These are phyloP conservation scores for Hypolimnas misippus DNA, from an alignment of 2,888 invertebrate genomes.

Conservation along the genomic window DNA sequence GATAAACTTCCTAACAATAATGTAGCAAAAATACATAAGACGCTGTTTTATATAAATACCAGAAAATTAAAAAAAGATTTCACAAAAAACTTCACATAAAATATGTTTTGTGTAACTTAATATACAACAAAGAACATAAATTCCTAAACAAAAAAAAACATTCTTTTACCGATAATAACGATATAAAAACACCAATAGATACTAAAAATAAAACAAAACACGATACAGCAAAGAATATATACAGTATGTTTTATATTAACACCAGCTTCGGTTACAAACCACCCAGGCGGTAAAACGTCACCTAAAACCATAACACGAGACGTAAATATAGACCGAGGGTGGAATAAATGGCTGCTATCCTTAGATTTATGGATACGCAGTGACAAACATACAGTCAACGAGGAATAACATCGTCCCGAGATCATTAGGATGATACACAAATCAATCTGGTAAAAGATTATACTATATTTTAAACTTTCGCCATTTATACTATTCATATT, in stretches of 20 bases:
- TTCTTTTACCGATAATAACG: not conserved
- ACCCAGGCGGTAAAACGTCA: constrained; percentile 75
- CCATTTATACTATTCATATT: too few relatives aligned
- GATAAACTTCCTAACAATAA: too few relatives aligned
- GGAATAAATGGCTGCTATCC: constrained; percentile 41
- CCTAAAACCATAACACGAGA: constrained; percentile 55
- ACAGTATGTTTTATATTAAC: constrained; percentile 16
- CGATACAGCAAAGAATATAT: not conserved
- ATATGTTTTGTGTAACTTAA: too few relatives aligned
- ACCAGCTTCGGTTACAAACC: constrained; percentile 55
- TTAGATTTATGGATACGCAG: constrained; percentile 42
- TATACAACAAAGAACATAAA: too few relatives aligned
- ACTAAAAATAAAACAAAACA: not conserved
- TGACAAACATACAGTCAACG: constrained; percentile 34
- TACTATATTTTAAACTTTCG: too few relatives aligned
- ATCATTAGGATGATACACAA: too few relatives aligned
- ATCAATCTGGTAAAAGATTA: too few relatives aligned
- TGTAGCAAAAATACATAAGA: too few relatives aligned
- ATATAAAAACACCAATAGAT: not conserved
- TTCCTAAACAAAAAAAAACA: too few relatives aligned
- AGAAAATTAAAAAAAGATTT: too few relatives aligned
- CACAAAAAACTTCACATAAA: too few relatives aligned
- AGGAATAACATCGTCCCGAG: constrained; percentile 2
- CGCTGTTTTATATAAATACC: too few relatives aligned
- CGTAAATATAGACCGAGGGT: constrained; percentile 62